A percentile compares a stretch with the other conserved stretches of the same genome.
phyloP scores from a whole-genome alignment of 2,113 vertebrate genomes.

The Microcebus murinus region DNA sequence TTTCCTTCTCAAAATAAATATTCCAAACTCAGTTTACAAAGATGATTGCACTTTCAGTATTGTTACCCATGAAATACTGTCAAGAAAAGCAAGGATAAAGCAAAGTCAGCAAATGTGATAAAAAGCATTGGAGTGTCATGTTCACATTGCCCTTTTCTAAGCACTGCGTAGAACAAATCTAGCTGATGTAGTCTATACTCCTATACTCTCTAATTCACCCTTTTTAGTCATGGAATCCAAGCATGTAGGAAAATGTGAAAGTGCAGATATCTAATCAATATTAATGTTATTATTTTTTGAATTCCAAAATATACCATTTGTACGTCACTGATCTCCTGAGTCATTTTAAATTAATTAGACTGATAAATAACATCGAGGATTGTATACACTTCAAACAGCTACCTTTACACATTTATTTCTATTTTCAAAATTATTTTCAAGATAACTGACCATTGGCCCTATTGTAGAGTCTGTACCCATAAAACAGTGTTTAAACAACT shows the following conservation, averaged over 20 bases:
- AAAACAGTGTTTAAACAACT: neutral
- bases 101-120: neutral
- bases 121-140: neutral
- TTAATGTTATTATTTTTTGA: neutral
- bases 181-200: rapidly evolving
- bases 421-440: neutral
- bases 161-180: neutral
- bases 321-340: neutral
- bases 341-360: neutral
- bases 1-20: neutral
- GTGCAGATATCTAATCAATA: neutral
- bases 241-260: neutral
- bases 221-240: neutral
- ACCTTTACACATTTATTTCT: neutral
- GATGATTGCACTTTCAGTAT: neutral
- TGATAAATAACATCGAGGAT: neutral
- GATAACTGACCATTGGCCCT: neutral
- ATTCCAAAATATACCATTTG: neutral
- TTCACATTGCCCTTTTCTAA: neutral
- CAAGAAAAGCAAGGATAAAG: neutral
- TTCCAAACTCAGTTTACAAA: neutral
- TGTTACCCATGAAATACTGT: neutral
- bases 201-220: neutral
- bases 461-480: neutral
- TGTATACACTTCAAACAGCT: neutral